Evolutionary conservation across 1,140 invertebrate species (phyloP), one percentile per base, ranked within the genome.

Genomic region (Mamestra configurata): DNA sequence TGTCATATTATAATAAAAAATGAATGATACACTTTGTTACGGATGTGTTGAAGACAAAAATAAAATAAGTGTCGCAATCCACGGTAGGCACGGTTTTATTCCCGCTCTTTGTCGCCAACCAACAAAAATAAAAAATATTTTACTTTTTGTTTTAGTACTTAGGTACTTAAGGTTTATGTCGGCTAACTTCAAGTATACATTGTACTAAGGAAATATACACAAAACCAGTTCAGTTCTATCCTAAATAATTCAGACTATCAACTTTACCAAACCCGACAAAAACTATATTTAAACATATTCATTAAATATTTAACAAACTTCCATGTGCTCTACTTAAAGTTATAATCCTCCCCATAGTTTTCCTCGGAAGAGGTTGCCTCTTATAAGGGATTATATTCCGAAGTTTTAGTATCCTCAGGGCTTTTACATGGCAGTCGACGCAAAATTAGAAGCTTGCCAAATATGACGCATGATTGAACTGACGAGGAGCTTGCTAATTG

Each of bases 251-350:
- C 4, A 1, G 4, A 0, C 43, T 0, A 49, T 27, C 22, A 55
- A 13, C 7, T 55, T 53, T 53, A 53, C 22, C 18, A 22, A 22
- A 6, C 18, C 1, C 7, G 18, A 49, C 11, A 43, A 20, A 6
- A 10, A 22, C 18, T 22, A 53, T 53, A 53, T 37, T 57, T 13
- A 27, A 10, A 57, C 22, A 57, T 57, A 57, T 59, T 31, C 55
- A 59, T 59, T 59, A 59, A 59, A 31, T 59, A 59, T 59, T 59
- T 27, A 59, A 59, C 24, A 24, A 59, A 59, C 11, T 59, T 59
- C 11, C 22, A 55, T 64, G 59, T 64, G 35, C 59, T 59, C 57
- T 18, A 64, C 15, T 35, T 64, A 64, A 64, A 64, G 55, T 59
- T 59, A 59, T 59, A 59, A 59, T 31, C 55, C 24, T 15, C 59